phyloP scores from a whole-genome alignment of 1,140 invertebrate genomes.

The Megalonaias nervosa region DNA sequence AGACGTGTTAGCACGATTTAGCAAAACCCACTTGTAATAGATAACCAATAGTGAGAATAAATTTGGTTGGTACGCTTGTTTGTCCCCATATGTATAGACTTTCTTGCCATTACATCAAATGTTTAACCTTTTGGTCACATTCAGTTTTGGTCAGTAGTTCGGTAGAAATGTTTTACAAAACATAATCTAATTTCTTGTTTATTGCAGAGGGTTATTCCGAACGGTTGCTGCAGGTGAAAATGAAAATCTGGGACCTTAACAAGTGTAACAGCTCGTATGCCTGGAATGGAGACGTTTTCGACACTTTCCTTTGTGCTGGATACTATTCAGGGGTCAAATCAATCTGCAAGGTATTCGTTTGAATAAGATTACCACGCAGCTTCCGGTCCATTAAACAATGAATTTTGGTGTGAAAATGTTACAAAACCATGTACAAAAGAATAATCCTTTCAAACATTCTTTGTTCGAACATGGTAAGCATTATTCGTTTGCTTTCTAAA shows the following conservation, averaged over 20 bases:
- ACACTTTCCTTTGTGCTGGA: constrained; percentile 62
- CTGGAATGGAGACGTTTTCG: constrained; percentile 48
- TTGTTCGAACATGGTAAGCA: not conserved
- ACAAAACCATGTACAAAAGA: not conserved
- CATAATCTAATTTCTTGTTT: not conserved
- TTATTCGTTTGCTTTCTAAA: not conserved
- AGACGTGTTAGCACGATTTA: too few species aligned
- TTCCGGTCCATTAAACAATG: not conserved
- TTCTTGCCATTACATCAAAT: too few species aligned
- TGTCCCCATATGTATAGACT: too few species aligned
- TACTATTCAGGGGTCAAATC: constrained; percentile 62
- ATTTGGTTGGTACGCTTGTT: too few species aligned
- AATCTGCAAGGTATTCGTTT: constrained; percentile 77
- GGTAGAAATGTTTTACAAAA: too few species aligned
- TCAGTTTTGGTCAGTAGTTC: not conserved
- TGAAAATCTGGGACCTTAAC: constrained; percentile 52
- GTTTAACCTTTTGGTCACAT: not conserved
- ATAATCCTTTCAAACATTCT: not conserved
- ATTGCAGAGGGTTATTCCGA: constrained; percentile 28
- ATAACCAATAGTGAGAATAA: too few species aligned
- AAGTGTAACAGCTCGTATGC: constrained; percentile 58
- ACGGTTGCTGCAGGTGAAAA: constrained; percentile 55
- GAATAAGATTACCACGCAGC: not conserved
- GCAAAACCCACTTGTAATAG: too few species aligned
- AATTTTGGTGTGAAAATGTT: not conserved